These are phyloP conservation scores for Crocuta crocuta DNA, from an alignment of 2,113 vertebrate species.

Conservation along the genomic window DNA sequence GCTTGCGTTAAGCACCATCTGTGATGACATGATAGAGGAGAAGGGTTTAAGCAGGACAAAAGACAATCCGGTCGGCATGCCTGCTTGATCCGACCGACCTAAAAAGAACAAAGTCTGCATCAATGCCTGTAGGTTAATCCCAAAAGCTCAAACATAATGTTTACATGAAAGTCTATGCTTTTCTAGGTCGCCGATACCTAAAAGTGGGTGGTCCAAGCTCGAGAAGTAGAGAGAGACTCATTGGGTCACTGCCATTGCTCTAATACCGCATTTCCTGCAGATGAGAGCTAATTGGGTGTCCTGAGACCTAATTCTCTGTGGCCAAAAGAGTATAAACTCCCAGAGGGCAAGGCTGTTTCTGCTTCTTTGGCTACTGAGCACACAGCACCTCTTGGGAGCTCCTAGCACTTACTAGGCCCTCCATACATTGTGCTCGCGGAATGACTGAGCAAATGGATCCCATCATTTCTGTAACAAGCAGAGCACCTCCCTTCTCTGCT, in stretches of 20 bases:
- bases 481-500: neutral
- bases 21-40: neutral
- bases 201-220: neutral
- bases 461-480: neutral
- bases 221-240: neutral
- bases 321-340: neutral
- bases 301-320: neutral
- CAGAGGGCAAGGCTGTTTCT: neutral
- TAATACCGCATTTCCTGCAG: neutral
- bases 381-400: rapidly evolving
- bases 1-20: neutral
- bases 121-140: slow-evolving; percentile 50
- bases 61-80: neutral
- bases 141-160: neutral
- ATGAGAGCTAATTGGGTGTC: neutral
- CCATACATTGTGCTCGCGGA: neutral
- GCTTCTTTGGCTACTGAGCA: neutral
- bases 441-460: neutral
- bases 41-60: neutral
- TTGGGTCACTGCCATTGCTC: neutral
- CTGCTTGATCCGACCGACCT: slow-evolving; percentile 64
- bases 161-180: neutral
- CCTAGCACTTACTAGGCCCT: neutral
- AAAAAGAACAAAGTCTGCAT: slow-evolving; percentile 52
- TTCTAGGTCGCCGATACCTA: slow-evolving; percentile 11